Evolutionary conservation across 2,797 vertebrate species (phyloP), one percentile per base, ranked within the genome.

Genomic region (Distichodus sexfasciatus): DNA sequence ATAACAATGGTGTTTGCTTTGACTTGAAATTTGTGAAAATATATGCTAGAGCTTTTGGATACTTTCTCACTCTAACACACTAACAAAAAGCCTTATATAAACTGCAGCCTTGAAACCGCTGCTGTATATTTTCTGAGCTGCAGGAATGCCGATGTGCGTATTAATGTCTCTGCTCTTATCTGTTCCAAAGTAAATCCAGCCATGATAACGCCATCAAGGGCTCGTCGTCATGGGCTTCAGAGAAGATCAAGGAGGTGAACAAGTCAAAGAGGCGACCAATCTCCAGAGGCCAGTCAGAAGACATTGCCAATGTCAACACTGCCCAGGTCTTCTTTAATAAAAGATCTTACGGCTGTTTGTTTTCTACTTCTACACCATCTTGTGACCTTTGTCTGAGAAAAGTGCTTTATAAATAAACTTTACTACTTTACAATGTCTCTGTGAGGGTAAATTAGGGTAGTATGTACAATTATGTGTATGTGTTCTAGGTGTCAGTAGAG

Each of bases 281-380:
- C 69, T 92, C 92, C n/a, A 82, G 90, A 50, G 95, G 91, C 60
- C 94, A 88, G 31, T 95, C 94, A 0, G 92, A 93, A 31, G 95
- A 96, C 79, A 89, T 88, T 8, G 86, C 92, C 3, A 75, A 78
- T 17, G 3, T 72, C 24, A 51, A 68, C 2, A 57, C 67, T 69
- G 74, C 81, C 63, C 85, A 89, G 90, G 91, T 92, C 83, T 54
- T 29, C 31, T 9, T 11, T 19, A 41, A 35, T 60, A 36, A 7
- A 33, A 7, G 29, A 0, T 11, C 14, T 61, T n/a, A 43, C 23
- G 4, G 7, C 48, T 26, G 8, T 15, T n/a, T n/a, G n/a, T n/a
- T n/a, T n/a, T n/a, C n/a, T n/a, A n/a, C n/a, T n/a, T n/a, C n/a
- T n/a, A n/a, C n/a, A n/a, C n/a, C n/a, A n/a, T n/a, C n/a, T n/a